Base-by-base conservation (phyloP, 1,140 invertebrate genomes). In the Bombus fervidus region DNA sequence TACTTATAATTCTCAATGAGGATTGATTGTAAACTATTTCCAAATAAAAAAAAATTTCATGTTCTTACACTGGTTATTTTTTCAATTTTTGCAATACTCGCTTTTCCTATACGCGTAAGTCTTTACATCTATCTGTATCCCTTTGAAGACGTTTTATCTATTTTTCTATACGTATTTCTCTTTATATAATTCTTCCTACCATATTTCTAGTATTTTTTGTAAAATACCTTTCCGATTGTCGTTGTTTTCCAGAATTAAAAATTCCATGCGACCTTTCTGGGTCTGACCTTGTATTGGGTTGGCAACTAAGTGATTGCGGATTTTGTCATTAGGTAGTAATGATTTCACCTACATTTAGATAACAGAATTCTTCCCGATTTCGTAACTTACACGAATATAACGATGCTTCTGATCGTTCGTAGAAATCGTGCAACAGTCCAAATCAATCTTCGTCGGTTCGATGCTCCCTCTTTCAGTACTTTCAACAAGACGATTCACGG, bases 191-290 rank as follows among this genome's bases (percentile, higher is more conserved):
- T n/a, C 28, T 62, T 0, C 12, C 3, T 62, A 2, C 12, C 28
- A 28, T 53, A 53, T n/a, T n/a, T n/a, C 3, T 12, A n/a, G 28
- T 28, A n/a, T n/a, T 28, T n/a, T 28, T 8, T 28, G 10, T 0
- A 62, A n/a, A 62, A 62, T 62, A 28, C 4, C 22, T n/a, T 62
- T 0, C 1, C 28, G 12, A 62, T n/a, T 28, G 3, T 62, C 28
- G 10, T 28, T 62, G 3, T 0, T 62, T 10, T 10, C 3, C 1
- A 0, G 10, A 13, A 5, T 13, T n/a, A 4, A n/a, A 62, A n/a
- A n/a, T 62, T 62, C 1, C 10, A n/a, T 3, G 9, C 28, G 59
- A 62, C 0, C 28, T n/a, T n/a, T 28, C 59, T 12, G 0, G 22
- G 1, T 0, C 25, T 57, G 57, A 8, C 3, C 10, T 62, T n/a